Evolutionary conservation across 2,888 invertebrate genomes (phyloP), one percentile per base, ranked within the genome.

Genomic region (Cinara cedri): DNA sequence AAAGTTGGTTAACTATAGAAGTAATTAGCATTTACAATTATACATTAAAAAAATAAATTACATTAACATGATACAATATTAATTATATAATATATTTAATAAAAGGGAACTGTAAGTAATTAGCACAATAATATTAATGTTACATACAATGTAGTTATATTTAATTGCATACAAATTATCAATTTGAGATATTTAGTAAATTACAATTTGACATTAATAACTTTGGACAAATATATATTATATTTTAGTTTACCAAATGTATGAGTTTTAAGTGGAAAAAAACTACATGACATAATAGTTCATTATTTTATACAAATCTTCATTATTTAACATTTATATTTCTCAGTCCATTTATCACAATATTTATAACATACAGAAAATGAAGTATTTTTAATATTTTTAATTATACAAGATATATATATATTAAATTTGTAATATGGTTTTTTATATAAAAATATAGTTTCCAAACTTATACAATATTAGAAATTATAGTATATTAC

Each of bases 31-130:
- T 74, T 44, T 42, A 63, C n/a, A 65, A 63, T 54, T 9, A 75
- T 21, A 63, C 21, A 63, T 42, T 65, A 74, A 10, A 65, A 74
- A 75, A 75, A 75, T 75, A 65, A 72, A 63, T 51, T 75, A 54
- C 54, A 63, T 21, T 46, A 26, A 8, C 46, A 24, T 65, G 42
- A 63, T 63, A 63, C 11, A n/a, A 72, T 60, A 19, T 9, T 72
- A 34, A 44, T n/a, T n/a, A n/a, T n/a, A n/a, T 55, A 19, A 26
- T 51, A 42, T 63, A 24, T 44, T 74, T 34, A 62, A 13, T 57
- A 21, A 62, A 16, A 63, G 13, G 8, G 6, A 74, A 42, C 34
- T n/a, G 13, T 13, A 57, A 46, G 3, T 46, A 34, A 34, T 9
- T 3, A 51, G 62, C 49, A 16, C 16, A 21, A 10, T 72, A 63